phyloP scores from a whole-genome alignment of 2,888 invertebrate genomes.

The Synergus japonicus region DNA sequence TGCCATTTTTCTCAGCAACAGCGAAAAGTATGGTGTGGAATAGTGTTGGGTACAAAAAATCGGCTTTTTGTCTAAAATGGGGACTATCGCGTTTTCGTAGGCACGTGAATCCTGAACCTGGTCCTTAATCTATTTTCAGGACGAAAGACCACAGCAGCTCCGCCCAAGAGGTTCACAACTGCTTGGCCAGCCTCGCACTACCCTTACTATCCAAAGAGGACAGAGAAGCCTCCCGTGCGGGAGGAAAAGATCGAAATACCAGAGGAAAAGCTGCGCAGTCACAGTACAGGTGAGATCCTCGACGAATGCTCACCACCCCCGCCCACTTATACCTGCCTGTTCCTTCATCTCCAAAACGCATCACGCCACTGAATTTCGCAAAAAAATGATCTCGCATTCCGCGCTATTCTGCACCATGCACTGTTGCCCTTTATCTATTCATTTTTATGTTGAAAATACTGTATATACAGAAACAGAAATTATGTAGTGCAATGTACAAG shows the following conservation, averaged over 20 bases:
- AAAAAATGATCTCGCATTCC: slow-evolving; percentile 29
- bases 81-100: neutral
- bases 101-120: slow-evolving; percentile 48
- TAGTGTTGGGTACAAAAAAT: slow-evolving; percentile 54
- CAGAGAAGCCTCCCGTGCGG: slow-evolving; percentile 73
- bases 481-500: neutral
- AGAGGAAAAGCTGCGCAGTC: slow-evolving; percentile 71
- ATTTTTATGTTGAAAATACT: neutral
- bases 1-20: neutral
- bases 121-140: slow-evolving; percentile 71
- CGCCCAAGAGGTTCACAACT: slow-evolving; percentile 72
- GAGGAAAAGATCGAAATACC: slow-evolving; percentile 73
- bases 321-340: slow-evolving; percentile 47
- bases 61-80: neutral
- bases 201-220: slow-evolving; percentile 74
- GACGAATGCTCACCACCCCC: slow-evolving; percentile 41
- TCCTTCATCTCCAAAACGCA: slow-evolving; percentile 13
- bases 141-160: slow-evolving; percentile 71
- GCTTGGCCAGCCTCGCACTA: slow-evolving; percentile 74
- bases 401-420: slow-evolving; percentile 74
- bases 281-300: slow-evolving; percentile 72
- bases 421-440: slow-evolving; percentile 53
- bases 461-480: neutral
- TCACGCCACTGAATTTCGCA: slow-evolving; percentile 14
- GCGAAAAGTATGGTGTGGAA: slow-evolving; percentile 68